Base-by-base conservation (phyloP, 2,113 vertebrate species). In the Camelus dromedarius region DNA sequence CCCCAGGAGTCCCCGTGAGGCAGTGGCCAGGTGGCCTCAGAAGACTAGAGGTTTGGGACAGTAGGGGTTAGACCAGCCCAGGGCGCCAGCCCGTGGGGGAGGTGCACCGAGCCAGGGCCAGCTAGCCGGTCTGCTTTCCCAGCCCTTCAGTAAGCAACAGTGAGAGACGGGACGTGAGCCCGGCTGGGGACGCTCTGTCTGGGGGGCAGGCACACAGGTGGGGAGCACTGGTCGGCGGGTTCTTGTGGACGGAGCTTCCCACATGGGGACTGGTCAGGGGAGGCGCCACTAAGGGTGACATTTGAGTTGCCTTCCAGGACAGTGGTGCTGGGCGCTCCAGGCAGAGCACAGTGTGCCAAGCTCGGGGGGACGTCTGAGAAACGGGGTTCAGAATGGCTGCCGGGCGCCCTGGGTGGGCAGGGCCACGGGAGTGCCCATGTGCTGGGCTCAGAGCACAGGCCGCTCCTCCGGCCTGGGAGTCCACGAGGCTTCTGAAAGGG, bases 131-230 rank as follows among this genome's bases (percentile, higher is more conserved):
- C 8, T 26, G 19, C 9, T 5, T 11, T 56, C 42, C 8, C 3
- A 22, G 38, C 32, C 30, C 77, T 15, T 58, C 46, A 8, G 5
- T 20, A 13, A 83, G 30, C 18, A 79, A 30, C 19, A 28, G 1
- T 2, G 30, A 10, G 2, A 38, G 10, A 10, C 19, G 0, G 3
- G n/a, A 14, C 4, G 11, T 19, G 50, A 10, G 14, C 24, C 24
- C 58, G 32, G 22, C 42, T 30, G 8, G 28, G 67, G 35, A 24
- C 11, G n/a, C 42, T n/a, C 42, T 9, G 26, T 24, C 70, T 18
- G 3, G 6, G 48, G 22, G 52, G 32, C 86, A 26, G n/a, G 52
- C 9, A 26, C 54, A 28, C 11, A 50, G 26, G 67, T 3, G 5
- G 58, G 7, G 38, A 38, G 26, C 22, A 30, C 58, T 22, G 73